These are phyloP conservation scores for Cairina moschata DNA, from an alignment of 2,113 vertebrate genomes.

Conservation along the genomic window DNA sequence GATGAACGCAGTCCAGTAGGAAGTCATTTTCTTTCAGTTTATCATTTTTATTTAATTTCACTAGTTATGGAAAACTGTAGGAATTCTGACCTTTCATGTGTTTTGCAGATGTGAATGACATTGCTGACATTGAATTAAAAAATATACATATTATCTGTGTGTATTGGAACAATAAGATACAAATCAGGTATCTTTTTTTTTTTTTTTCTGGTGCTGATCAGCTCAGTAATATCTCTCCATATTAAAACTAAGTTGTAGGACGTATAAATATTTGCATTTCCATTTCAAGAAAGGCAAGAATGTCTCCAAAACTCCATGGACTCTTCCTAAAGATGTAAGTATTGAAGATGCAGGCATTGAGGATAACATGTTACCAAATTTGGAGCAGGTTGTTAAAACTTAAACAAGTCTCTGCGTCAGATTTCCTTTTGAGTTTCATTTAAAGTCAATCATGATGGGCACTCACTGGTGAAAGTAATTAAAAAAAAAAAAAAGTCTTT, in stretches of 20 bases:
- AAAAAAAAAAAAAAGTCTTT: not conserved
- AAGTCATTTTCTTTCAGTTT: not conserved
- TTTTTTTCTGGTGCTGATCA: not conserved
- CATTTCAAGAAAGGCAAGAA: not conserved
- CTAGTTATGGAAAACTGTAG: not conserved
- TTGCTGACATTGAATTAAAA: not conserved
- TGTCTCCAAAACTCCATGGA: not conserved
- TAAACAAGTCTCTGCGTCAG: not conserved
- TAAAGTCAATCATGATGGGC: not conserved
- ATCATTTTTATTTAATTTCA: not conserved
- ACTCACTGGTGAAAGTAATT: not conserved
- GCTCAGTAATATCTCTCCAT: not conserved
- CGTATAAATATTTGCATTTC: not conserved
- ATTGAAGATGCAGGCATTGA: not conserved
- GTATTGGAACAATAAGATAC: not conserved
- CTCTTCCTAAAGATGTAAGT: not conserved
- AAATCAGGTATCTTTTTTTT: fast-evolving
- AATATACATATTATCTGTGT: not conserved
- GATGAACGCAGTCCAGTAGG: not conserved
- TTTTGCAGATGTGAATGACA: not conserved
- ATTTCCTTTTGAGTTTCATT: not conserved
- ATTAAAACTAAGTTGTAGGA: not conserved
- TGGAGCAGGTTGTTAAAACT: not conserved
- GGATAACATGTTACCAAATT: not conserved
- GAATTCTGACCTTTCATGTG: not conserved